These are phyloP conservation scores for Saguinus midas DNA, from an alignment of 2,113 vertebrate genomes.

Conservation along the genomic window DNA sequence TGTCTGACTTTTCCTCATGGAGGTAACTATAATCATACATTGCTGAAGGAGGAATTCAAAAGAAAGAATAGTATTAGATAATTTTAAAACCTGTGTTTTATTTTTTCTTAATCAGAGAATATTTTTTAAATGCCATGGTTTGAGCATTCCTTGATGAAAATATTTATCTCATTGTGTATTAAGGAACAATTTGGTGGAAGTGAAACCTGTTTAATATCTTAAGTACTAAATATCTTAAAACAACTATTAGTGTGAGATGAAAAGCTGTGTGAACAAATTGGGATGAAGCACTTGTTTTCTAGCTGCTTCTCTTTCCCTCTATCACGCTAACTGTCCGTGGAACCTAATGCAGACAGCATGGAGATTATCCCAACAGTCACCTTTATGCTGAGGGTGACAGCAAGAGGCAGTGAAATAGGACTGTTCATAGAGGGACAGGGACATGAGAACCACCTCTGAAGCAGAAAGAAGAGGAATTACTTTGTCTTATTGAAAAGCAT, in stretches of 20 bases:
- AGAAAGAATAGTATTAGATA: background rate
- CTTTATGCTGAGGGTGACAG: too few species aligned
- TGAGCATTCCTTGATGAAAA: too few species aligned
- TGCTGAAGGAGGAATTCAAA: background rate
- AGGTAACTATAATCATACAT: background rate
- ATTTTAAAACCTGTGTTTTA: background rate
- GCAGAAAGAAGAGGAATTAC: background rate
- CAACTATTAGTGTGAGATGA: background rate
- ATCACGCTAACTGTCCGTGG: fast-evolving
- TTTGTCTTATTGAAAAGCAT: background rate
- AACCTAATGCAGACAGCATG: background rate
- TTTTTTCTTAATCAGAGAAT: background rate
- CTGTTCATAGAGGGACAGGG: background rate
- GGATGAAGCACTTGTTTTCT: background rate
- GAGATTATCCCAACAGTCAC: background rate
- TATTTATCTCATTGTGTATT: background rate
- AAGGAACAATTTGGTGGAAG: background rate
- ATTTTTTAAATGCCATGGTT: background rate
- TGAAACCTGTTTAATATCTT: background rate
- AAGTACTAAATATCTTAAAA: background rate
- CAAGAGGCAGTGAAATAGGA: fast-evolving
- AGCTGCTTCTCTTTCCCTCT: background rate
- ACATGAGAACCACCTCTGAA: background rate
- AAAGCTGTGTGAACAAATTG: background rate
- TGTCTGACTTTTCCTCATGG: background rate